Base-by-base conservation (phyloP, 1,140 invertebrate species). In the Cardiocondyla obscurior region DNA sequence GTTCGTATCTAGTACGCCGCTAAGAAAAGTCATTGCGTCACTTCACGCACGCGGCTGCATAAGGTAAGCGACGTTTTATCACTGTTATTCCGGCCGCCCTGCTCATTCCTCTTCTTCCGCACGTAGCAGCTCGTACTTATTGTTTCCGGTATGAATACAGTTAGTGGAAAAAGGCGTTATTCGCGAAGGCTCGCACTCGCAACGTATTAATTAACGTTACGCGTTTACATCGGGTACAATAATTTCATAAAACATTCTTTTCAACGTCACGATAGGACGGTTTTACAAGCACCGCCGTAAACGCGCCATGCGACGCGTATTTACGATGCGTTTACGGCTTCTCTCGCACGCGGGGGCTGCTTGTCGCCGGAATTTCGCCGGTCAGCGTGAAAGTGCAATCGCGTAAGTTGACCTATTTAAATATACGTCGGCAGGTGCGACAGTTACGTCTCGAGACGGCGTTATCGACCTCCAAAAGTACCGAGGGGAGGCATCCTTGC, bases 391-490 rank as follows among this genome's bases (percentile, higher is more conserved):
- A 64, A 72, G 42, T 60, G 42, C 55, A 19, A 39, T 39, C 33
- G 19, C 33, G 67, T 60, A 64, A 46, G 72, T 77, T 89, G 84
- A 84, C 81, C 87, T 53, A 88, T 88, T 89, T 89, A 86, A 84
- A 82, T 58, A 55, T 33, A 77, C 84, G 81, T 86, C 82, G 86
- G 62, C 73, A 46, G 58, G 76, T 82, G 60, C 84, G 84, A 86
- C 81, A 88, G 84, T 88, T 85, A 82, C 74, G 88, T 88, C 84
- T 81, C 81, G 76, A 88, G 84, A 86, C 87, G 65, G 69, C 86
- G 65, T 86, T 88, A 89, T 89, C 87, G 87, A 88, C 85, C 87
- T 67, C 64, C 10, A 51, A 55, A 49, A 85, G 83, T 69, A 86
- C 73, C 22, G 39, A 85, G 73, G 72, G 79, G 79, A 81, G 85